Percentiles rank a stretch among this genome's conserved stretches.
phyloP scores from a whole-genome alignment of 2,888 invertebrate genomes.

The Luperina nickerlii region DNA sequence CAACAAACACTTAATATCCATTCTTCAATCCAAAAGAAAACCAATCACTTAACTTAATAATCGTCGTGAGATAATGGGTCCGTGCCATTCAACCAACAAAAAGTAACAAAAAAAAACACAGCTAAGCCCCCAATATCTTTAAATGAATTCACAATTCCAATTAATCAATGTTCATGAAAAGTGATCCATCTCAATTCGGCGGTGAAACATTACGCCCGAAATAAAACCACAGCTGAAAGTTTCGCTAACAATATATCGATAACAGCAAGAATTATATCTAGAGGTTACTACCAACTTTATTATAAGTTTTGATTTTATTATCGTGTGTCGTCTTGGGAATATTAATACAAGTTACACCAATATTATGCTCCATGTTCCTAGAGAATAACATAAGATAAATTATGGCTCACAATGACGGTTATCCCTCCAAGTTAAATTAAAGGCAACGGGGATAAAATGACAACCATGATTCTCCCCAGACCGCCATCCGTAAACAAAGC shows the following conservation, averaged over 20 bases:
- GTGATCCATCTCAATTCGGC: constrained; percentile 48
- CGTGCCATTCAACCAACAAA: constrained; percentile 11
- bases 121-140: constrained; percentile 31
- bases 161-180: constrained; percentile 59
- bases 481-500: constrained; percentile 28
- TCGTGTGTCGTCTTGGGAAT: constrained; percentile 22
- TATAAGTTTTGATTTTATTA: constrained; percentile 46
- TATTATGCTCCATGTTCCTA: constrained; percentile 4
- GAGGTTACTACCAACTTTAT: constrained; percentile 13
- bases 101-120: constrained; percentile 38
- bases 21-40: constrained; percentile 35
- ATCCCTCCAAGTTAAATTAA: constrained; percentile 45
- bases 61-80: constrained; percentile 24
- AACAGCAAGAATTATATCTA: constrained; percentile 13
- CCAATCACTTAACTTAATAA: constrained; percentile 35
- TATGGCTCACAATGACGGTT: constrained; percentile 28
- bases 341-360: constrained; percentile 24
- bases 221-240: constrained; percentile 40
- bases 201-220: constrained; percentile 40
- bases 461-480: constrained; percentile 13
- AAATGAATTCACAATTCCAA: constrained; percentile 48
- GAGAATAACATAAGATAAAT: constrained; percentile 43
- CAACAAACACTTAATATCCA: constrained; percentile 11
- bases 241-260: constrained; percentile 29
- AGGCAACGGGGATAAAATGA: constrained; percentile 26